Evolutionary conservation across 2,113 vertebrate genomes (phyloP).

Genomic region (Tragelaphus scriptus): DNA sequence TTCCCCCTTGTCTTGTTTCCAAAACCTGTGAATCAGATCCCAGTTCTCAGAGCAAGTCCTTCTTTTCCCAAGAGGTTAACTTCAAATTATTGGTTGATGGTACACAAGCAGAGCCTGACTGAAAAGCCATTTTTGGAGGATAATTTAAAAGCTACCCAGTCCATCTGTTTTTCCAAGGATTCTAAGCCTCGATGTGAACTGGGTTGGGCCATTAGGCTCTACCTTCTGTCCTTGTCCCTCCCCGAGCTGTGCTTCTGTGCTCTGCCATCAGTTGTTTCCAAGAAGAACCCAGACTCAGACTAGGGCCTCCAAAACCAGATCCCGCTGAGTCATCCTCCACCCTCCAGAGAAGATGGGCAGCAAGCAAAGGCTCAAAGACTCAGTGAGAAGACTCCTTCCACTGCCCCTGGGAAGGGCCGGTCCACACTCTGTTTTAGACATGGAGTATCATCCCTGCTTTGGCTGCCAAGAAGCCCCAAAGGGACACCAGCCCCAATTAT

Average conservation of each 20-base stretch:
- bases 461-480: not conserved
- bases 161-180: not conserved
- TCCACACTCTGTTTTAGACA: not conserved
- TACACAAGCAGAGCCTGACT: not conserved
- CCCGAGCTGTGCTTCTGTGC: not conserved
- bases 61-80: not conserved
- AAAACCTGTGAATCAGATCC: not conserved
- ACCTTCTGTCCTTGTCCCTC: not conserved
- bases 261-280: not conserved
- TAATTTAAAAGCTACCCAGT: not conserved
- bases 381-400: not conserved
- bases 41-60: not conserved
- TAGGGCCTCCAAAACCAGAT: not conserved
- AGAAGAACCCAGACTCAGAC: not conserved
- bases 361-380: not conserved
- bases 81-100: not conserved
- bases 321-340: rapidly evolving
- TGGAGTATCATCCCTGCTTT: not conserved
- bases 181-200: not conserved
- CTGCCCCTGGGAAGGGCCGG: not conserved
- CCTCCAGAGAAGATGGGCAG: not conserved
- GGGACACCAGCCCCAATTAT: not conserved
- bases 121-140: not conserved
- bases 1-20: not conserved
- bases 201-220: not conserved